phyloP scores from a whole-genome alignment of 2,888 invertebrate genomes.

The Neuroscelio doddi region DNA sequence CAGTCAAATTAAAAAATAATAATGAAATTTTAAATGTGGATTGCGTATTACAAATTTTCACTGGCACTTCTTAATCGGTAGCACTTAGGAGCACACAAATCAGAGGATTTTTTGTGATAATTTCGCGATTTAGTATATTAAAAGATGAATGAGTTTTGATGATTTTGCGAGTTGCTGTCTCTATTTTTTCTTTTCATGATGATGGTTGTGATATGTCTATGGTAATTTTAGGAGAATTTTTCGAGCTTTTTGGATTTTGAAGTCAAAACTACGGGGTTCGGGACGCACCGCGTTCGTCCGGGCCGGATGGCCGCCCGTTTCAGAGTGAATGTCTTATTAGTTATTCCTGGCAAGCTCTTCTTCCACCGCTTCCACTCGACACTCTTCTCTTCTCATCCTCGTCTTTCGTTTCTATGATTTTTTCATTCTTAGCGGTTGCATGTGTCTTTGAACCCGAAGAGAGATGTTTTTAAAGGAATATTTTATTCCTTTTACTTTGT shows the following conservation, averaged over 20 bases:
- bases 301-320: conserved; percentile 72
- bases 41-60: conserved; percentile 18
- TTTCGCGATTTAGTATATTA: conserved; percentile 23
- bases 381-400: conserved; percentile 27
- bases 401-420: conserved; percentile 3
- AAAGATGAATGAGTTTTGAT: conserved; percentile 6
- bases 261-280: conserved; percentile 25
- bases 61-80: conserved; percentile 26
- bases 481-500: conserved; percentile 4
- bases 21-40: conserved; percentile 21
- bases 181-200: neutral
- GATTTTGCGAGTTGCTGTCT: neutral
- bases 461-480: conserved; percentile 12
- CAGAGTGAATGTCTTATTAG: conserved; percentile 72
- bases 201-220: conserved; percentile 1
- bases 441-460: conserved; percentile 7
- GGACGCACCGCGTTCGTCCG: conserved; percentile 71
- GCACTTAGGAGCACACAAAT: conserved; percentile 38
- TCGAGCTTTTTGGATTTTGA: conserved; percentile 10
- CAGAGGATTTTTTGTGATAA: conserved; percentile 36
- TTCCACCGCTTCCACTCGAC: conserved; percentile 42
- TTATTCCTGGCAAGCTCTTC: conserved; percentile 69
- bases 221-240: conserved; percentile 1
- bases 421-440: conserved; percentile 1
- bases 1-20: no score